Evolutionary conservation across 1,140 invertebrate genomes (phyloP), one percentile per base, ranked within the genome.

Genomic region (Ips typographus): DNA sequence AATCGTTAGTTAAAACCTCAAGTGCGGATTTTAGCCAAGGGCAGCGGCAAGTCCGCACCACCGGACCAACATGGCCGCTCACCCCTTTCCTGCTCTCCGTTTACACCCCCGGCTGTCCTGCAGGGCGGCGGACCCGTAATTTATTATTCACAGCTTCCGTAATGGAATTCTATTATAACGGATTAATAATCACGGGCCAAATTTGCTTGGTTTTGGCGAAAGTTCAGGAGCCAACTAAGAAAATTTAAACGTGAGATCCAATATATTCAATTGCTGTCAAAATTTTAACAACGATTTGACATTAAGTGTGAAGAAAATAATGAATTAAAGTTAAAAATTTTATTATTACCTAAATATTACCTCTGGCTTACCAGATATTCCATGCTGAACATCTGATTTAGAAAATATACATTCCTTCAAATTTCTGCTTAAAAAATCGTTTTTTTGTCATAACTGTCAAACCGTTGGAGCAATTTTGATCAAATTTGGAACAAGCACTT

Each of bases 81-180:
- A 58, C 56, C 65, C 22, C 56, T 56, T 65, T 66, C 43, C 65
- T 42, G 51, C 47, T 58, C 56, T 41, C 65, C 72, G 63, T 61
- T 61, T 61, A 40, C 53, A 47, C 72, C 59, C 55, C 39, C 36
- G 40, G 60, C 49, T 44, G 49, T 53, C 62, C 66, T 68, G 44
- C 58, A 39, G 71, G 64, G 64, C 62, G 62, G 65, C 73, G 68
- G 71, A 72, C 74, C 73, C 73, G 71, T 76, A 76, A 78, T 78
- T 78, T 78, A 78, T 78, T 78, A 78, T 78, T 78, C 77, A 75
- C 77, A 74, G 75, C 73, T 78, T 77, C 76, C 77, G 70, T 73
- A 75, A 74, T 76, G 72, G 77, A 75, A 78, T 78, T 78, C 77
- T 74, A 75, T 77, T 78, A 77, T 75, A 74, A 73, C 71, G 68